Evolutionary conservation across 2,113 vertebrate genomes (phyloP).

Genomic region (Orycteropus afer): DNA sequence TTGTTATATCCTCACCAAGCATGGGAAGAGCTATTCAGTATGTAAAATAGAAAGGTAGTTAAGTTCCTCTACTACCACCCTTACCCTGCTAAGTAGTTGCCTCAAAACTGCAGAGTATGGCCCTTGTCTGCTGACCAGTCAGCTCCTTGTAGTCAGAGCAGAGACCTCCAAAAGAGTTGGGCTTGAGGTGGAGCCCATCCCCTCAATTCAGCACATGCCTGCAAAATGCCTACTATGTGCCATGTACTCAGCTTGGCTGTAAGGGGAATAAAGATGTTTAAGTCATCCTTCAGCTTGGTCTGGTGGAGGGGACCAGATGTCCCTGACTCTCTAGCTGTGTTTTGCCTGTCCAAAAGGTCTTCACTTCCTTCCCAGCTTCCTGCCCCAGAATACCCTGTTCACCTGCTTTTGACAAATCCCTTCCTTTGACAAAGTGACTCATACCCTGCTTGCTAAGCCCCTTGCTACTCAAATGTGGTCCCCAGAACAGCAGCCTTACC

Average conservation of each 20-base stretch:
- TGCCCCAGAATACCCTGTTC: background rate
- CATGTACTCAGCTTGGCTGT: background rate
- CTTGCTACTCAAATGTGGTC: background rate
- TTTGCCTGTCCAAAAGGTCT: background rate
- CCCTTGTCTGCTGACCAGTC: background rate
- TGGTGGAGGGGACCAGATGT: background rate
- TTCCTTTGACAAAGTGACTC: slow-evolving; percentile 20
- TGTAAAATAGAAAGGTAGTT: slow-evolving; percentile 21
- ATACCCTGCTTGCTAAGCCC: background rate
- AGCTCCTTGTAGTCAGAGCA: background rate
- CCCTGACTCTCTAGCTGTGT: background rate
- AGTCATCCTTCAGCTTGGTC: background rate
- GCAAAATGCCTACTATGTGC: background rate
- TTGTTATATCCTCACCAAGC: slow-evolving; percentile 49
- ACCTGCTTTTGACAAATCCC: slow-evolving; percentile 24
- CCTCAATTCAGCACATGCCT: slow-evolving; percentile 4
- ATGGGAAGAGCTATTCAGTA: slow-evolving; percentile 69
- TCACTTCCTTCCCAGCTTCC: background rate
- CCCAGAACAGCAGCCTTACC: background rate
- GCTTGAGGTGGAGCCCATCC: background rate
- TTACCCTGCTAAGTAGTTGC: background rate
- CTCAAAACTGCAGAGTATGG: slow-evolving; percentile 6
- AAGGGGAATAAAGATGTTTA: background rate
- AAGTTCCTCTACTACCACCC: background rate
- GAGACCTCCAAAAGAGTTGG: background rate